These are phyloP conservation scores for Melinaea menophilus DNA, from an alignment of 2,888 invertebrate species.

Conservation along the genomic window DNA sequence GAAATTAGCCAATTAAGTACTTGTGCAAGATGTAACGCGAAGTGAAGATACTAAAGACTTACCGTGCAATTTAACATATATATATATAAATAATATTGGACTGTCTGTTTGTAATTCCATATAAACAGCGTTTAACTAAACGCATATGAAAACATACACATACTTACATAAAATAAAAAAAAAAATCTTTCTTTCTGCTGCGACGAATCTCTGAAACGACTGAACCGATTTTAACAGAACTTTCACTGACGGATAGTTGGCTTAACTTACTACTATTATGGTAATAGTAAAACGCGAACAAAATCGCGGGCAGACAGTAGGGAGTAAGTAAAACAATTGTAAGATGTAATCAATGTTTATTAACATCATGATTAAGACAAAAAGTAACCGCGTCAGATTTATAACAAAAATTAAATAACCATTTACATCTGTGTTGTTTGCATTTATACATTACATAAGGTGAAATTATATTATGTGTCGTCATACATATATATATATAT, in stretches of 20 bases:
- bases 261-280: too few relatives aligned
- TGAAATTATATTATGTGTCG: constrained; percentile 36
- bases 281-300: too few relatives aligned
- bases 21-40: constrained; percentile 15
- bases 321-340: constrained; percentile 37
- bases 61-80: not conserved
- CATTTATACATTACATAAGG: constrained; percentile 33
- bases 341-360: constrained; percentile 69
- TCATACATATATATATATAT: constrained; percentile 34
- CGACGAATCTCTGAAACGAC: too few relatives aligned
- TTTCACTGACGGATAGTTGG: too few relatives aligned
- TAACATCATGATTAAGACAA: constrained; percentile 71
- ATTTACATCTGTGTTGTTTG: constrained; percentile 24
- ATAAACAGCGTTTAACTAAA: too few relatives aligned
- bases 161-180: too few relatives aligned
- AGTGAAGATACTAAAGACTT: not conserved
- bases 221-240: too few relatives aligned
- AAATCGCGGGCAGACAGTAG: not conserved
- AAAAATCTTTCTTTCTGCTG: too few relatives aligned
- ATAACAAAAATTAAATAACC: constrained; percentile 58
- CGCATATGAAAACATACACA: too few relatives aligned
- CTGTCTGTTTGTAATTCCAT: too few relatives aligned
- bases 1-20: constrained; percentile 17
- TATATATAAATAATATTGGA: not conserved
- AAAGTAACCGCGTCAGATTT: constrained; percentile 70